phyloP scores from a whole-genome alignment of 2,797 vertebrate genomes.

The Percopsis omiscomaycus region DNA sequence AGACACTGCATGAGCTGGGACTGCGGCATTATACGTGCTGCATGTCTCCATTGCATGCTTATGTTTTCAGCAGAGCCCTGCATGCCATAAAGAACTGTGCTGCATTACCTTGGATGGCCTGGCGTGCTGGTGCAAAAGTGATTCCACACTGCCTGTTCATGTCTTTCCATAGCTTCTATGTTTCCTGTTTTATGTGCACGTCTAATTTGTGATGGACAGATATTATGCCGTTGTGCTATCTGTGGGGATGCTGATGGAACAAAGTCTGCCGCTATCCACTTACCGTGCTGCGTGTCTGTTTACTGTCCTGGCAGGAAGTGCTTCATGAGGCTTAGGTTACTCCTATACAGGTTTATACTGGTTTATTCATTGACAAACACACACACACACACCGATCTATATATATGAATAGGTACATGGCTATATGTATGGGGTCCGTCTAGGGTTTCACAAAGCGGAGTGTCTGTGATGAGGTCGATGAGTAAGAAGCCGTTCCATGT shows the following conservation, averaged over 20 bases:
- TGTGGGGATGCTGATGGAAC: not conserved
- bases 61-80: not conserved
- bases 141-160: not conserved
- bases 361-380: conserved; percentile 37
- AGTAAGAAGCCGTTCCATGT: conserved; percentile 35
- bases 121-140: not conserved
- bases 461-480: conserved; percentile 35
- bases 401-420: conserved; percentile 5
- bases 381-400: conserved; percentile 6
- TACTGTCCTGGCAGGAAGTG: conserved; percentile 38
- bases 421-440: conserved; percentile 16
- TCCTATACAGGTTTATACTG: conserved; percentile 10
- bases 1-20: conserved; percentile 36
- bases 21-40: not conserved
- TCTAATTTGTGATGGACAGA: too few species aligned
- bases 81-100: conserved; percentile 8
- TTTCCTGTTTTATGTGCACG: too few species aligned
- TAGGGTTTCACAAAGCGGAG: conserved; percentile 48
- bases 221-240: not conserved
- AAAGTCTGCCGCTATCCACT: conserved; percentile 35
- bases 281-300: conserved; percentile 35
- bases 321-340: conserved; percentile 21
- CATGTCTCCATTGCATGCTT: conserved; percentile 25
- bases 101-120: conserved; percentile 10
- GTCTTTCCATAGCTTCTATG: too few species aligned